Base-by-base conservation (phyloP, 2,113 vertebrate genomes). In the Thoracochromis brauschi region DNA sequence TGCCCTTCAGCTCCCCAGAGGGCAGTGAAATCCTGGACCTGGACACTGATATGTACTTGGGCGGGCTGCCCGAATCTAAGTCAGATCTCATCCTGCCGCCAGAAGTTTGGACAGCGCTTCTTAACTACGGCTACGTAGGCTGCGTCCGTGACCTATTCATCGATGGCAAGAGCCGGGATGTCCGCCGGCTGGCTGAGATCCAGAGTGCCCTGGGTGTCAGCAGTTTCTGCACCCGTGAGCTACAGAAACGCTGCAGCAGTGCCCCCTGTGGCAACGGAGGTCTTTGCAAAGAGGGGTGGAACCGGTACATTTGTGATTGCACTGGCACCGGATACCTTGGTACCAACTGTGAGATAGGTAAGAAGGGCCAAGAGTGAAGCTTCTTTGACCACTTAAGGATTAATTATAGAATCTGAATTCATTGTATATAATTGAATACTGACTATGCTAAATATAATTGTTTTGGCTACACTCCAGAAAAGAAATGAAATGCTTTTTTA, bases 111-210 rank as follows among this genome's bases (percentile, higher is more conserved):
- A 98, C 98, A 0, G 97, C 97, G 0, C 96, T 97, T 9, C 97
- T 99, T 1, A 97, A 97, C 95, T 97, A 97, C 2, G 98, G 98
- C 92, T 99, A 97, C 8, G 98, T 99, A 51, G 98, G 98, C 86
- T 98, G 98, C 12, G 96, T 98, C 38, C 96, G 98, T 0, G 98
- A 98, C 93, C 97, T 99, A 86, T 99, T 98, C 95, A 97, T 99
- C 3, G 97, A 98, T 0, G 98, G 98, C 5, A 97, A 97, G 53
- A 98, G 98, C 89, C 96, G 97, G 0, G 98, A 98, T 5, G 97
- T 98, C 4, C 96, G 97, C 1, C 95, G 97, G 2, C 93, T 98
- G 92, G 97, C 98, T 0, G 98, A 98, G 95, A 96, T 97, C 3
- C 97, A 97, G 94, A 97, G 96, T 2, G 94, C 95, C 0, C 90